Conservation (phyloP, 2,888 invertebrate species). For the Leistus spinibarbis region DNA sequence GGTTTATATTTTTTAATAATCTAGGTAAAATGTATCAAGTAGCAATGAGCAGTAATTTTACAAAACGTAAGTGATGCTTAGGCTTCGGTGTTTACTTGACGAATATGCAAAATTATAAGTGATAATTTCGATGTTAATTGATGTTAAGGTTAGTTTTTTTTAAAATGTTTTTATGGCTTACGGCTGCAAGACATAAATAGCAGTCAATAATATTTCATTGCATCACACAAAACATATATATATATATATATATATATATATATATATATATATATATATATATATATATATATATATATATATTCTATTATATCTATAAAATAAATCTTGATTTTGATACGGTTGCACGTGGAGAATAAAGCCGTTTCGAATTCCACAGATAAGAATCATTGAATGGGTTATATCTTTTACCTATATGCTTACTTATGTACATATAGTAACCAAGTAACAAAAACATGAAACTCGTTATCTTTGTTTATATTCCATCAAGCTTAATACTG, state of each 20-base stretch:
- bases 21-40: too few species aligned
- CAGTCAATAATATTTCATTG: not conserved
- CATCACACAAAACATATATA: not conserved
- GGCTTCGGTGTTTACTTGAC: not conserved
- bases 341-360: slow-evolving; percentile 5
- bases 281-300: not conserved
- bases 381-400: slow-evolving; percentile 4
- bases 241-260: too few species aligned
- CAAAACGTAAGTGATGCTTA: too few species aligned
- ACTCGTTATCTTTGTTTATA: not conserved
- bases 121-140: too few species aligned
- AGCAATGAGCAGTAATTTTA: too few species aligned
- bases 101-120: too few species aligned
- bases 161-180: not conserved
- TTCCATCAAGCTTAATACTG: slow-evolving; percentile 5
- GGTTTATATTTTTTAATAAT: too few species aligned
- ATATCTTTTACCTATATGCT: not conserved
- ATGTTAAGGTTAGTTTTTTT: too few species aligned
- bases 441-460: not conserved
- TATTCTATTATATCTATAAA: not conserved
- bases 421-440: not conserved
- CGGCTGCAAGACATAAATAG: not conserved
- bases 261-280: not conserved
- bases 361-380: slow-evolving; percentile 17
- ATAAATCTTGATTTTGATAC: not conserved